These are phyloP conservation scores for Liolophura sinensis DNA, from an alignment of 1,140 invertebrate genomes.

Conservation along the genomic window DNA sequence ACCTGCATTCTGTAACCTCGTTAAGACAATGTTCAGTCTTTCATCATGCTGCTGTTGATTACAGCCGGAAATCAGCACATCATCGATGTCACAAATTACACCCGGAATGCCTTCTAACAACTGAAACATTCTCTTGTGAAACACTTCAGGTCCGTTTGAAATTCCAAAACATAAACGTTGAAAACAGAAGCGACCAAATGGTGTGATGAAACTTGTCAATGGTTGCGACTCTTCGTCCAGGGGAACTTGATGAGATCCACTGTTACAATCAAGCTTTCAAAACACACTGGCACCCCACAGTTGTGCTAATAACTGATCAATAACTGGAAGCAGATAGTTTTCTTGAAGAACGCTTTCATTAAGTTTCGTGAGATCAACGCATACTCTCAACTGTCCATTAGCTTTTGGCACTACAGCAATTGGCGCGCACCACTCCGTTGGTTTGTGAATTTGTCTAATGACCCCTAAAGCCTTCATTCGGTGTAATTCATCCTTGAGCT, in stretches of 20 bases:
- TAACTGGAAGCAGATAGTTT: conserved; percentile 5
- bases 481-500: conserved; percentile 27
- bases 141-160: conserved; percentile 16
- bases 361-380: conserved; percentile 11
- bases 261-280: conserved; percentile 23
- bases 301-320: conserved; percentile 10
- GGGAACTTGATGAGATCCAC: conserved; percentile 30
- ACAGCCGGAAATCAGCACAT: conserved; percentile 17
- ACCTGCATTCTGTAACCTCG: conserved; percentile 10
- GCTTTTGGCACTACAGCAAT: conserved; percentile 18
- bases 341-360: conserved; percentile 13
- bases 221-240: conserved; percentile 17
- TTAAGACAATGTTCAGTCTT: conserved; percentile 9
- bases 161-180: conserved; percentile 28
- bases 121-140: conserved; percentile 21
- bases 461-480: conserved; percentile 27
- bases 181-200: conserved; percentile 19
- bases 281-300: conserved; percentile 6
- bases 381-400: conserved; percentile 14
- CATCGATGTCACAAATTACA: conserved; percentile 21
- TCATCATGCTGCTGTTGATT: conserved; percentile 19
- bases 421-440: conserved; percentile 22
- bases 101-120: conserved; percentile 10
- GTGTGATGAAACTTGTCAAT: conserved; percentile 13
- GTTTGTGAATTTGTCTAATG: conserved; percentile 36